These are phyloP conservation scores for Cryptocephalus moraei DNA, from an alignment of 2,888 invertebrate genomes.

Conservation along the genomic window DNA sequence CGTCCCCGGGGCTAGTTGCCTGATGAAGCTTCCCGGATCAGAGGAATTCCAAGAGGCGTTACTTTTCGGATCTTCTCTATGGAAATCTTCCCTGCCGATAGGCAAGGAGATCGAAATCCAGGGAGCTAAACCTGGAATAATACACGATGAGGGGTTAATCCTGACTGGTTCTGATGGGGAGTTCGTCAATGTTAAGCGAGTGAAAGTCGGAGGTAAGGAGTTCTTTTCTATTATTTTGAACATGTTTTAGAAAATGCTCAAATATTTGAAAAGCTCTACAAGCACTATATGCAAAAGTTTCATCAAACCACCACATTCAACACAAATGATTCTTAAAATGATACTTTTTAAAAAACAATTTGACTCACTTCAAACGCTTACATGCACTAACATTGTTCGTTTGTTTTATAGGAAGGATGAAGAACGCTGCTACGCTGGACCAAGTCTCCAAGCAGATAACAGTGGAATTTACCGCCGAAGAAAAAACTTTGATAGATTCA, in stretches of 20 bases:
- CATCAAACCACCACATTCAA: no score
- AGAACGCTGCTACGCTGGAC: slow-evolving; percentile 69
- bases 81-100: slow-evolving; percentile 45
- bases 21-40: slow-evolving; percentile 27
- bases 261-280: no score
- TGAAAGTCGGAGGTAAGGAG: slow-evolving; percentile 30
- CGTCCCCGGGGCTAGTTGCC: slow-evolving; percentile 78
- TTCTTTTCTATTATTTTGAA: not conserved
- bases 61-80: slow-evolving; percentile 72
- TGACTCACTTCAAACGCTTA: no score
- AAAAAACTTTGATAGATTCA: slow-evolving; percentile 54
- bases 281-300: no score
- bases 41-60: slow-evolving; percentile 50
- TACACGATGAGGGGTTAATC: slow-evolving; percentile 71
- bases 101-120: slow-evolving; percentile 52
- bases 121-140: slow-evolving; percentile 53
- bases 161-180: slow-evolving; percentile 73
- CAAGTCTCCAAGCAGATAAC: slow-evolving; percentile 45
- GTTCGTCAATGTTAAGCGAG: slow-evolving; percentile 46
- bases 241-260: no score
- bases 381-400: no score
- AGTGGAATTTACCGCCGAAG: slow-evolving; percentile 63
- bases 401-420: slow-evolving; percentile 59
- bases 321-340: no score
- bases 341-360: no score